Evolutionary conservation across 2,113 vertebrate genomes (phyloP).

Genomic region (Cryptomyrus ogoouensis): DNA sequence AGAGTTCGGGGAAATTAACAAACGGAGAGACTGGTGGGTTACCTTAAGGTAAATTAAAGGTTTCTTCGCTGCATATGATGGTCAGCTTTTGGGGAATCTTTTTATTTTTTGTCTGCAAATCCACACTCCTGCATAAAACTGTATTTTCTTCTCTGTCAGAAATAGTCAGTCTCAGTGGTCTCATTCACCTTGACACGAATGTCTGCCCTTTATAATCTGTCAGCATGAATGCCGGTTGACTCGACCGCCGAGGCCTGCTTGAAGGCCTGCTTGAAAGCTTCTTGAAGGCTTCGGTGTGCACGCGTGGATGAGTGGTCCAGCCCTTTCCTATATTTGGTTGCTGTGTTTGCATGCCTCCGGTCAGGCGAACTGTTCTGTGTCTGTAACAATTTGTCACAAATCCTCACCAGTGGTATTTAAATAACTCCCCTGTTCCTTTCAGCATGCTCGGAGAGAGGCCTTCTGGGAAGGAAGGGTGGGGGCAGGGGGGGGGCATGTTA

Average conservation of each 20-base stretch:
- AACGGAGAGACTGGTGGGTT: neutral
- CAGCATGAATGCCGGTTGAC: neutral
- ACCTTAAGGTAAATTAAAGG: neutral
- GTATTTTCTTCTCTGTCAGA: neutral
- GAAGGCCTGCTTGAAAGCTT: neutral
- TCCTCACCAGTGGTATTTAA: slow-evolving; percentile 16
- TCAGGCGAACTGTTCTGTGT: slow-evolving; percentile 8
- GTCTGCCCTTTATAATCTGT: neutral
- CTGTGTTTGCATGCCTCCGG: slow-evolving; percentile 9
- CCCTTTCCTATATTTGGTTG: slow-evolving; percentile 13
- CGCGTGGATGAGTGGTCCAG: neutral
- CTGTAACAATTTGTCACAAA: slow-evolving; percentile 23
- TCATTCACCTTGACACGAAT: neutral
- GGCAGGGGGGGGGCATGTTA: neutral
- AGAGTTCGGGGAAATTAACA: neutral
- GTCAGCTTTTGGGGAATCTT: neutral
- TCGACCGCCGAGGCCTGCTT: neutral
- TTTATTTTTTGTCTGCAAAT: neutral
- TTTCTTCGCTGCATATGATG: neutral
- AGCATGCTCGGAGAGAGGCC: neutral
- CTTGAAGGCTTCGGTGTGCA: neutral
- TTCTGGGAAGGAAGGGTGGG: neutral
- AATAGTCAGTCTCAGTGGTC: neutral
- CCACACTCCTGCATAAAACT: neutral
- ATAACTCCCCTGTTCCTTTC: neutral